Conservation (phyloP, 2,113 vertebrate species). For the Lates calcarifer region DNA sequence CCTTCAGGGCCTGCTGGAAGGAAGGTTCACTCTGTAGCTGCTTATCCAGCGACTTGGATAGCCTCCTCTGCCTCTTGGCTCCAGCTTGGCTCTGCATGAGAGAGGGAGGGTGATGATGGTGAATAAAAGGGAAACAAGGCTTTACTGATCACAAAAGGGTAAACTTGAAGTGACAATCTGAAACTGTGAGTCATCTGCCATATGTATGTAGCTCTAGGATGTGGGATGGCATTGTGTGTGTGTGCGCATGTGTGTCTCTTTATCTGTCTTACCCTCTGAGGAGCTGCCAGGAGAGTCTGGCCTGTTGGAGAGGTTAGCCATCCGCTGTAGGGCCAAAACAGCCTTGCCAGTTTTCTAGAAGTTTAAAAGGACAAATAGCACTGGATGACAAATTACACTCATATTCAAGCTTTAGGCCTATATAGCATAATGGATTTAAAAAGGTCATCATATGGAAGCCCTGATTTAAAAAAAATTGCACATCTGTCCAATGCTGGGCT, state of each 20-base stretch:
- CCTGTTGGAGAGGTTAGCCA: slow-evolving; percentile 85
- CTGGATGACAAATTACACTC: slow-evolving; percentile 44
- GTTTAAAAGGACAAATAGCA: slow-evolving; percentile 60
- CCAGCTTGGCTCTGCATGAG: slow-evolving; percentile 75
- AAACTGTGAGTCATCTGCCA: slow-evolving; percentile 66
- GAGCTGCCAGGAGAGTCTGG: slow-evolving; percentile 65
- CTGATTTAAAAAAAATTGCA: slow-evolving; percentile 18
- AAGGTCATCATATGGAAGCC: slow-evolving; percentile 19
- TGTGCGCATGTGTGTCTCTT: slow-evolving; percentile 22
- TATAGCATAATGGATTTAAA: slow-evolving; percentile 20
- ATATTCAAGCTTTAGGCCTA: slow-evolving; percentile 22
- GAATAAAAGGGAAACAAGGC: slow-evolving; percentile 40
- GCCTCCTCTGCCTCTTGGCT: slow-evolving; percentile 79
- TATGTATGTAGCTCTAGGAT: slow-evolving; percentile 54
- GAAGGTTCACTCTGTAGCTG: slow-evolving; percentile 71
- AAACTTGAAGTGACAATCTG: slow-evolving; percentile 75
- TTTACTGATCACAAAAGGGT: slow-evolving; percentile 68
- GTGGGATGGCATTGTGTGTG: slow-evolving; percentile 15
- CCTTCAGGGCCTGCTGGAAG: slow-evolving; percentile 74
- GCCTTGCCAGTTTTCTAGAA: slow-evolving; percentile 91
- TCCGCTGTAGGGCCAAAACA: slow-evolving; percentile 88
- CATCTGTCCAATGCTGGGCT: not conserved
- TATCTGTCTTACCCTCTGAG: slow-evolving; percentile 75
- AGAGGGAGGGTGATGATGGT: slow-evolving; percentile 4
- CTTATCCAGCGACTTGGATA: slow-evolving; percentile 77